Percentiles rank a stretch among this genome's conserved stretches.
phyloP scores from a whole-genome alignment of 2,797 vertebrate genomes.

The Furcifer pardalis region DNA sequence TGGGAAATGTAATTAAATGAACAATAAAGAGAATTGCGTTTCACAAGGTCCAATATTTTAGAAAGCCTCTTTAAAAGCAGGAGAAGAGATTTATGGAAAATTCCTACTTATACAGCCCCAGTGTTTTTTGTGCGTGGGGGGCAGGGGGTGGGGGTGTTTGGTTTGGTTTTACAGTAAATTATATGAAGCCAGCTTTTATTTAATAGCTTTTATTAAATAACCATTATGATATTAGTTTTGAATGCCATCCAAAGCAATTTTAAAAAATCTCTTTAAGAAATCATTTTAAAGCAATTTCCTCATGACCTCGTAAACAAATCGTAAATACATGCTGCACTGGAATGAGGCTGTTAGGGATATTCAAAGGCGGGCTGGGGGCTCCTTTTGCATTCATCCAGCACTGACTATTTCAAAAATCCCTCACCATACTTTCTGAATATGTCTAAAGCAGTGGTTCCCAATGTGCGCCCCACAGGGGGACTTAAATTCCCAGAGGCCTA shows the following conservation, averaged over 20 bases:
- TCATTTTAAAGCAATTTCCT: slow-evolving; percentile 71
- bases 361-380: not conserved
- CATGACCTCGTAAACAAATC: slow-evolving; percentile 65
- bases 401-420: slow-evolving; percentile 3
- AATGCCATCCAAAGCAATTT: slow-evolving; percentile 59
- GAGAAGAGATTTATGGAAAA: slow-evolving; percentile 66
- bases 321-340: slow-evolving; percentile 54
- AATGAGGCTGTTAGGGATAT: slow-evolving; percentile 62
- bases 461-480: too few relatives aligned
- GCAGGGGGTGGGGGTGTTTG: not conserved
- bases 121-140: slow-evolving; percentile 12
- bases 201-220: slow-evolving; percentile 75
- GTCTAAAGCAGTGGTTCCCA: too few relatives aligned
- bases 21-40: slow-evolving; percentile 71
- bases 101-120: slow-evolving; percentile 57
- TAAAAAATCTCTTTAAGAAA: slow-evolving; percentile 65
- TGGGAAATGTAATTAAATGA: slow-evolving; percentile 71
- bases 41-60: slow-evolving; percentile 69
- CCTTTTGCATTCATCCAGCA: not conserved
- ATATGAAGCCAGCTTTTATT: slow-evolving; percentile 54
- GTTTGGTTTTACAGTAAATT: slow-evolving; percentile 46
- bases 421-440: not conserved
- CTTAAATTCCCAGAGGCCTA: too few relatives aligned
- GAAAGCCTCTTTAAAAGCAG: slow-evolving; percentile 63
- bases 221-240: slow-evolving; percentile 72